Evolutionary conservation across 2,888 invertebrate genomes (phyloP).

Genomic region (Agrotis exclamationis): DNA sequence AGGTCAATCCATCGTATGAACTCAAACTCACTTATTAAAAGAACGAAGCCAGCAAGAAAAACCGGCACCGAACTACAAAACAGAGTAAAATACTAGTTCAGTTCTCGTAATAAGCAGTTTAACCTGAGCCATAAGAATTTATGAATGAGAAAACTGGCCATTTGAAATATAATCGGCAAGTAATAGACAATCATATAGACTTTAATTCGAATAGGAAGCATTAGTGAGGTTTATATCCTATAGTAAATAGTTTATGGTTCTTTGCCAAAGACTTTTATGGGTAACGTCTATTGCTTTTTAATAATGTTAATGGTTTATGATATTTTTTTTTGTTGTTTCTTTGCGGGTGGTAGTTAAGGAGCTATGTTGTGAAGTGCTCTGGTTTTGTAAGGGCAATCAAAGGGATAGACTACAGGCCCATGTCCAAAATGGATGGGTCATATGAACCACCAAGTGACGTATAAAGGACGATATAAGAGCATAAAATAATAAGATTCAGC

Average conservation of each 20-base stretch:
- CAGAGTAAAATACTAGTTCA: conserved; percentile 47
- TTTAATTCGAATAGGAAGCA: conserved; percentile 51
- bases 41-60: conserved; percentile 31
- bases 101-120: conserved; percentile 26
- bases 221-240: conserved; percentile 47
- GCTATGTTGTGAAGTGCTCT: neutral
- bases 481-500: too few relatives aligned
- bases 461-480: too few relatives aligned
- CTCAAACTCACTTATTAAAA: conserved; percentile 25
- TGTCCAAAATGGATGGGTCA: too few relatives aligned
- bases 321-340: neutral
- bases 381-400: neutral
- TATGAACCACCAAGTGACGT: too few relatives aligned
- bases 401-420: too few relatives aligned
- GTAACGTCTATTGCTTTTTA: conserved; percentile 25
- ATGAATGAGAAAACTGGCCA: conserved; percentile 54
- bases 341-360: conserved; percentile 34
- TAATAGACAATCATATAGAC: conserved; percentile 50
- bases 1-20: conserved; percentile 27
- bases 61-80: conserved; percentile 18
- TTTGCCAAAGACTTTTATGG: conserved; percentile 33
- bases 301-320: conserved; percentile 5
- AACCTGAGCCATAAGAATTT: conserved; percentile 54
- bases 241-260: conserved; percentile 38
- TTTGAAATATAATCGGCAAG: conserved; percentile 48